Evolutionary conservation across 2,888 invertebrate species (phyloP).

Genomic region (Hartigia nigra): DNA sequence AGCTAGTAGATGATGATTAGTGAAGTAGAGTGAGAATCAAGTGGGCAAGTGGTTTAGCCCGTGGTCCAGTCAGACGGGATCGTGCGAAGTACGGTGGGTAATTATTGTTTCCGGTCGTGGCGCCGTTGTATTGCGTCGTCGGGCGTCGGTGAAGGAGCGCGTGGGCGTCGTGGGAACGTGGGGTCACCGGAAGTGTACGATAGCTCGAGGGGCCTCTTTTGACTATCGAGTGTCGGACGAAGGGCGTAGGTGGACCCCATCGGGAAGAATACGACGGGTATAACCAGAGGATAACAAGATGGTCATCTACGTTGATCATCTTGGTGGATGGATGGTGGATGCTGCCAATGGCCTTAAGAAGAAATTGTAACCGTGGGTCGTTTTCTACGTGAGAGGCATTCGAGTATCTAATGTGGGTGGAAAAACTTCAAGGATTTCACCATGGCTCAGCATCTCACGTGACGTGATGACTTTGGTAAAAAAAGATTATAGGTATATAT

Average conservation of each 20-base stretch:
- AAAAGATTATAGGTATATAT: too few relatives aligned
- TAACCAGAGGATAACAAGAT: background rate
- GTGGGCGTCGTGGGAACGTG: slow-evolving; percentile 24
- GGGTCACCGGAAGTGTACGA: slow-evolving; percentile 20
- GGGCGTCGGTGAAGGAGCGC: slow-evolving; percentile 12
- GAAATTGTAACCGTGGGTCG: background rate
- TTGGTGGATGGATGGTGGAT: background rate
- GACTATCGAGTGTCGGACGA: slow-evolving; percentile 20
- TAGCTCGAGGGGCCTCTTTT: background rate
- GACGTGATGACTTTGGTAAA: background rate
- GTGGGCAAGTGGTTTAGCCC: background rate
- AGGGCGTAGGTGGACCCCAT: slow-evolving; percentile 28
- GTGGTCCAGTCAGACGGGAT: background rate
- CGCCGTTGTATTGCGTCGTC: slow-evolving; percentile 2
- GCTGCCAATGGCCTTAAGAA: background rate
- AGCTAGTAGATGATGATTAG: background rate
- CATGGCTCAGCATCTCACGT: background rate
- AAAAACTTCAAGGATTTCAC: background rate
- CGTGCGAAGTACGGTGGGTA: background rate
- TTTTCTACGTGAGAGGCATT: background rate
- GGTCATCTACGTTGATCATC: background rate
- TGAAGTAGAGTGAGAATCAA: background rate
- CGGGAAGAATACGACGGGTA: slow-evolving; percentile 22
- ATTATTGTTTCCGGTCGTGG: background rate
- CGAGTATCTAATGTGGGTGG: background rate